phyloP scores from a whole-genome alignment of 2,888 invertebrate genomes.

The Anoplius nigerrimus region DNA sequence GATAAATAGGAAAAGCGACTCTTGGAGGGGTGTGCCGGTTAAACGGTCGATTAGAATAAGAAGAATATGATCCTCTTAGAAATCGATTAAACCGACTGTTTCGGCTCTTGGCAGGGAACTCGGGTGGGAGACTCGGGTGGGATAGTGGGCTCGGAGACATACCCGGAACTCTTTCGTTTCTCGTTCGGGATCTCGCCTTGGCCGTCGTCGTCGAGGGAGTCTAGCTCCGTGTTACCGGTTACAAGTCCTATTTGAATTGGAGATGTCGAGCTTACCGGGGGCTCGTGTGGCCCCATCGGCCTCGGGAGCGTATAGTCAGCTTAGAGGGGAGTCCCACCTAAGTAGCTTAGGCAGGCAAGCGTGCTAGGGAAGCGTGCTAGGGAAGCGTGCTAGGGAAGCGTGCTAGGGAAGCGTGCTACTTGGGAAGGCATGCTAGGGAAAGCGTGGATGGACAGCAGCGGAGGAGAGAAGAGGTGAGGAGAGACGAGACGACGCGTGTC shows the following conservation, averaged over 20 bases:
- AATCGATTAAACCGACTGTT: constrained; percentile 51
- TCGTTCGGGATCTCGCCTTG: too few relatives aligned
- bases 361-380: too few relatives aligned
- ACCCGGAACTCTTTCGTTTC: too few relatives aligned
- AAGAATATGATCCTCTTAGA: constrained; percentile 47
- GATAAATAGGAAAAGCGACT: too few relatives aligned
- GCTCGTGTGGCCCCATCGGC: constrained; percentile 31
- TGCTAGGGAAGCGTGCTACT: too few relatives aligned
- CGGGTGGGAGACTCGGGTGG: too few relatives aligned
- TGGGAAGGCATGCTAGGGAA: too few relatives aligned
- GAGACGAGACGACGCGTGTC: too few relatives aligned
- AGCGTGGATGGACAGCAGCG: too few relatives aligned
- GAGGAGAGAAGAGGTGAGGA: too few relatives aligned
- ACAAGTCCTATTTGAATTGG: constrained; percentile 67
- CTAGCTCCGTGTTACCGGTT: constrained; percentile 33
- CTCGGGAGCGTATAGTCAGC: constrained; percentile 55
- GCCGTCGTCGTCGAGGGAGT: constrained; percentile 14
- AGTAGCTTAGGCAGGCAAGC: constrained; percentile 50
- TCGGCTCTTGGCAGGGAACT: constrained; percentile 20
- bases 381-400: too few relatives aligned
- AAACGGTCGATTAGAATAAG: constrained; percentile 32
- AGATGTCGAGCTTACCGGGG: constrained; percentile 58
- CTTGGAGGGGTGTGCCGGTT: not conserved
- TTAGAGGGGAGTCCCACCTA: constrained; percentile 49
- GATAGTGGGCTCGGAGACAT: too few relatives aligned